Evolutionary conservation across 2,888 invertebrate genomes (phyloP).

Genomic region (Xanthorhoe spadicearia): DNA sequence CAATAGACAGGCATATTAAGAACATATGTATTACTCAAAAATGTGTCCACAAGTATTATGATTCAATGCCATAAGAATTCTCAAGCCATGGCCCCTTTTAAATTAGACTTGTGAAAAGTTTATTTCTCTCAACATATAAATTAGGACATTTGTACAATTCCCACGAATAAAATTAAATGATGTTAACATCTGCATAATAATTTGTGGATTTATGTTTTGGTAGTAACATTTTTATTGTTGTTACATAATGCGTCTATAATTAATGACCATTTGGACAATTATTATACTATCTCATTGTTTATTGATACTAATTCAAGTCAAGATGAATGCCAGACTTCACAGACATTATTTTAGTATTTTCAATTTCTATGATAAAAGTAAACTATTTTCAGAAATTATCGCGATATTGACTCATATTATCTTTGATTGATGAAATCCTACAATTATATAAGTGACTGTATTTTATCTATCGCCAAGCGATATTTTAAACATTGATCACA

Average conservation of each 20-base stretch:
- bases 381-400: neutral
- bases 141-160: conserved; percentile 48
- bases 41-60: too few relatives aligned
- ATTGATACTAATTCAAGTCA: neutral
- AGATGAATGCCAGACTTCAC: conserved; percentile 3
- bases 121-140: conserved; percentile 22
- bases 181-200: conserved; percentile 38
- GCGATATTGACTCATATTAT: conserved; percentile 7
- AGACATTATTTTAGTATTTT: neutral
- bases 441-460: neutral
- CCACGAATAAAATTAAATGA: conserved; percentile 37
- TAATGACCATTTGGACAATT: conserved; percentile 43
- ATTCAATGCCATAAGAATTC: neutral
- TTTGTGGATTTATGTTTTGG: conserved; percentile 38
- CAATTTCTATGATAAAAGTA: neutral
- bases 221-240: conserved; percentile 49
- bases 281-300: conserved; percentile 25
- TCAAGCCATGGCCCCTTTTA: neutral
- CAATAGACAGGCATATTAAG: too few relatives aligned
- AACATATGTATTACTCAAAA: too few relatives aligned
- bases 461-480: too few relatives aligned
- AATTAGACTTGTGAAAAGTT: neutral
- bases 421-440: conserved; percentile 1
- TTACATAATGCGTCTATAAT: conserved; percentile 46
- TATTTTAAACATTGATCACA: neutral